phyloP scores from a whole-genome alignment of 1,140 invertebrate genomes.

The Antheraea mylitta region DNA sequence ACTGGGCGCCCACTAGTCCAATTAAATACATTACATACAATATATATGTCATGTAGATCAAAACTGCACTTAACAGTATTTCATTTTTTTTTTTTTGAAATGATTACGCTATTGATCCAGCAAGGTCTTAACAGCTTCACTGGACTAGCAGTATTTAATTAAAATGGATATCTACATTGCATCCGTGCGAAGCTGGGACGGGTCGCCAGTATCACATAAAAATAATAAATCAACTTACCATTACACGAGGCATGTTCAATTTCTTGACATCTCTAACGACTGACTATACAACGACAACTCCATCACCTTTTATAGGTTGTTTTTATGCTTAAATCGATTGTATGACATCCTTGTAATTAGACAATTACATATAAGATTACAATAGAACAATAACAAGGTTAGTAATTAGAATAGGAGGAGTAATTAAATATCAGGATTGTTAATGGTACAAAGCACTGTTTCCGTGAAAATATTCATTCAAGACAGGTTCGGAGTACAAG shows the following conservation, averaged over 20 bases:
- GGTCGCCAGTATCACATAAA: not conserved
- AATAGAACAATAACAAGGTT: slow-evolving; percentile 7
- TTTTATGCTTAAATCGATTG: not conserved
- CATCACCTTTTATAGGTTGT: not conserved
- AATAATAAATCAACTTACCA: slow-evolving; percentile 2
- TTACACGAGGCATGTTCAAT: slow-evolving; percentile 1
- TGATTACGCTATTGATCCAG: too few species aligned
- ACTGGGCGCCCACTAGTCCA: too few species aligned
- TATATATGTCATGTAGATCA: too few species aligned
- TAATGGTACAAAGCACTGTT: not conserved
- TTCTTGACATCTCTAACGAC: not conserved
- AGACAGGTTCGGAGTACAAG: too few species aligned
- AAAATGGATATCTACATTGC: too few species aligned
- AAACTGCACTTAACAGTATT: too few species aligned
- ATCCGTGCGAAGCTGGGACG: too few species aligned
- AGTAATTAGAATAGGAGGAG: not conserved
- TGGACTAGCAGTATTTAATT: too few species aligned
- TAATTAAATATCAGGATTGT: not conserved
- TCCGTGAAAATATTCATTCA: not conserved
- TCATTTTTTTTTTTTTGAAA: slow-evolving; percentile 1
- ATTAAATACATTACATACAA: too few species aligned
- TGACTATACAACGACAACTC: not conserved
- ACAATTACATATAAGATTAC: not conserved
- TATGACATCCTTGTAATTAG: slow-evolving; percentile 4
- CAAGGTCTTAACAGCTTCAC: too few species aligned